Percentiles rank a stretch among this genome's conserved stretches.
Conservation (phyloP, 2,888 invertebrate genomes). For the Papilio demoleus region DNA sequence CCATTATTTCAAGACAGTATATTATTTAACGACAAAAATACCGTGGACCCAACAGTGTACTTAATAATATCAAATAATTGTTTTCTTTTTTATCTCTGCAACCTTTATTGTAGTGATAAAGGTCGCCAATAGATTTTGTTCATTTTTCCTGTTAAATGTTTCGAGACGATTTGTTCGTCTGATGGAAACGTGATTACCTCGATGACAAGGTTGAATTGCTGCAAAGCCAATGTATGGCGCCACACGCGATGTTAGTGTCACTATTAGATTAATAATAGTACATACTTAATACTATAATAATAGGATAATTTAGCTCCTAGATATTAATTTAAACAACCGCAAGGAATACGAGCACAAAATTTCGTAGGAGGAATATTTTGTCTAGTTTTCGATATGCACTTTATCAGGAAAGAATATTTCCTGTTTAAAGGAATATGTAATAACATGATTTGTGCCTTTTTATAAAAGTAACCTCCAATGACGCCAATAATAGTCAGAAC, state of each 20-base stretch:
- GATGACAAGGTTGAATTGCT: constrained; percentile 16
- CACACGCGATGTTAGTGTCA: neutral
- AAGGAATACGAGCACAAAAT: neutral
- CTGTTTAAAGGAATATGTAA: too few species aligned
- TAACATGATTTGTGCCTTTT: too few species aligned
- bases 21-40: neutral
- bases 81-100: neutral
- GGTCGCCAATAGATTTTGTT: constrained; percentile 12
- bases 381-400: neutral
- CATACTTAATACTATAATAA: neutral
- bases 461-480: too few species aligned
- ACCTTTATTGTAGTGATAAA: constrained; percentile 11
- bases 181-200: constrained; percentile 13
- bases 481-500: neutral
- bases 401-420: too few species aligned
- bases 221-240: constrained; percentile 1
- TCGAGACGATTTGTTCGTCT: neutral
- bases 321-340: neutral
- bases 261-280: neutral
- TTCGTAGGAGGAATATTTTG: neutral
- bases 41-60: neutral
- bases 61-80: too few species aligned
- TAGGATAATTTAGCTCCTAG: neutral
- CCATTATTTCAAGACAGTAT: neutral
- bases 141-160: constrained; percentile 17